These are phyloP conservation scores for Mellilla xanthometata DNA, from an alignment of 2,888 invertebrate species.

Conservation along the genomic window DNA sequence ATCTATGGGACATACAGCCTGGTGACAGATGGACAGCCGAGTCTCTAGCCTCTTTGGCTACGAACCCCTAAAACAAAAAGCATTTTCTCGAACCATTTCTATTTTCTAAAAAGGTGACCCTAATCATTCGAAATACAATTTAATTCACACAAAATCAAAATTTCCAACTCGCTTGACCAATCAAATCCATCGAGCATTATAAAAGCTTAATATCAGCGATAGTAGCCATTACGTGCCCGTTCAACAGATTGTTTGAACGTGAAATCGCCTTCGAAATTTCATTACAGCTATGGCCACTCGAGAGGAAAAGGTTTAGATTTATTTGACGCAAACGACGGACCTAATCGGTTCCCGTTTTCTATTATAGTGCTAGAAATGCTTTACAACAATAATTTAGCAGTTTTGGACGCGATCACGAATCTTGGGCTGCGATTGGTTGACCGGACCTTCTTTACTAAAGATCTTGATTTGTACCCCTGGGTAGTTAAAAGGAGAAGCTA, in stretches of 20 bases:
- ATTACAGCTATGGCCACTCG: conserved; percentile 34
- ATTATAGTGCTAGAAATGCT: conserved; percentile 18
- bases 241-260: conserved; percentile 39
- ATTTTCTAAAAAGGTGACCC: too few species aligned
- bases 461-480: too few species aligned
- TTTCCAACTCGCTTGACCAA: background rate
- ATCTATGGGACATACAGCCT: too few species aligned
- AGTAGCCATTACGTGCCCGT: conserved; percentile 27
- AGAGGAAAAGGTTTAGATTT: conserved; percentile 40
- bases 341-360: conserved; percentile 24
- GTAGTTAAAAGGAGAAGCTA: too few species aligned
- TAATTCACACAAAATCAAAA: background rate
- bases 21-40: too few species aligned
- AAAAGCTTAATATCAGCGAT: conserved; percentile 26
- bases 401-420: too few species aligned
- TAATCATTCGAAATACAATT: too few species aligned
- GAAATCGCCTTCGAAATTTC: conserved; percentile 44
- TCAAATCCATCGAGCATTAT: background rate
- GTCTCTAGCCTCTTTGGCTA: too few species aligned
- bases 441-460: too few species aligned
- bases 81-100: too few species aligned
- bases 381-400: conserved; percentile 6
- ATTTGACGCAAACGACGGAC: conserved; percentile 37
- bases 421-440: too few species aligned
- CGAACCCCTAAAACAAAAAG: too few species aligned